Percentiles rank a stretch among this genome's conserved stretches.
Evolutionary conservation across 2,888 invertebrate species (phyloP).

Genomic region (Dendrolimus houi): DNA sequence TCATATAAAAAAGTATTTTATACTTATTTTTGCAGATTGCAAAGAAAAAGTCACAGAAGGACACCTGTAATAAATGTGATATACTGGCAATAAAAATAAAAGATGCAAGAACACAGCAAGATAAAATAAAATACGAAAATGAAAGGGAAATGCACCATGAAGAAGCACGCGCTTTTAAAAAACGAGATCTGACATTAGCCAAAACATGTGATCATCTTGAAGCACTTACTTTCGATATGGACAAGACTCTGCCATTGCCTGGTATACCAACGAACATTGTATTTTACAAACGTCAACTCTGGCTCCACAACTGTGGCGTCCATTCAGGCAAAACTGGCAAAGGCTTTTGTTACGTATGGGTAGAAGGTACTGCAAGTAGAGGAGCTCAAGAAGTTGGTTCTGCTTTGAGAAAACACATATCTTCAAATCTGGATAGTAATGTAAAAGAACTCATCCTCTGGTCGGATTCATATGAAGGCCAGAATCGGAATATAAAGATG

Average conservation of each 20-base stretch:
- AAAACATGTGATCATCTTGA: no score
- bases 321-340: conserved; percentile 7
- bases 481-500: conserved; percentile 18
- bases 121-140: no score
- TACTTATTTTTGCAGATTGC: no score
- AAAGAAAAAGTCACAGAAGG: no score
- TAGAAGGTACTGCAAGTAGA: conserved; percentile 16
- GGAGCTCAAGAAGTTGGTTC: conserved; percentile 16
- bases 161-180: no score
- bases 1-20: no score
- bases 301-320: conserved; percentile 6
- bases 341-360: conserved; percentile 13
- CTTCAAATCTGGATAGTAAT: not conserved
- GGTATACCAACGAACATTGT: conserved; percentile 4
- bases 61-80: no score
- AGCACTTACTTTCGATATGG: not conserved
- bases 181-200: no score
- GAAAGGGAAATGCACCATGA: no score
- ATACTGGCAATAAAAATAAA: no score
- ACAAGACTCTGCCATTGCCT: conserved; percentile 5
- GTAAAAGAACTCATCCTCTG: conserved; percentile 5
- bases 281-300: conserved; percentile 8
- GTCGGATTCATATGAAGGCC: conserved; percentile 16
- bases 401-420: conserved; percentile 4
- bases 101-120: no score